A percentile compares a stretch with the other conserved stretches of the same genome.
phyloP scores from a whole-genome alignment of 2,113 vertebrate species.

The Meles meles region DNA sequence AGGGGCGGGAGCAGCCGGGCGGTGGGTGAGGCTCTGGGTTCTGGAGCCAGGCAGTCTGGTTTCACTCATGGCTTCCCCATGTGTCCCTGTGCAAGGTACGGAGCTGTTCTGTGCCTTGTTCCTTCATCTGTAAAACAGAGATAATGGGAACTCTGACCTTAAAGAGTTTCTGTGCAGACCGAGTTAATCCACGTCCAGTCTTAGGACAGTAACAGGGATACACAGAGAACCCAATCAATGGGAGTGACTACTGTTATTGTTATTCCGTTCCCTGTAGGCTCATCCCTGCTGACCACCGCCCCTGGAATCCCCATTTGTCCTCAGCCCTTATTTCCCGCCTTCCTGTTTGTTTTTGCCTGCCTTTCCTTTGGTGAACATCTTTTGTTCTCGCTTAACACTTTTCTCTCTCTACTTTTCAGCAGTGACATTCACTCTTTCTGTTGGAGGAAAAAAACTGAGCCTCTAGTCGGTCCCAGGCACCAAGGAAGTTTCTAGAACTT shows the following conservation, averaged over 20 bases:
- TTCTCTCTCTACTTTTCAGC: not conserved
- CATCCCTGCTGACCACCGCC: not conserved
- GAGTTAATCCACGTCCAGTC: not conserved
- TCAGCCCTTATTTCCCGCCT: not conserved
- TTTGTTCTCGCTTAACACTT: not conserved
- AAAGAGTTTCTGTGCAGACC: not conserved
- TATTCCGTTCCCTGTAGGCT: too few relatives aligned
- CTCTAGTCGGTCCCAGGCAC: not conserved
- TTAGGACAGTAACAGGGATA: not conserved
- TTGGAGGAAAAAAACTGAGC: not conserved
- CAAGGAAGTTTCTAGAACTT: not conserved
- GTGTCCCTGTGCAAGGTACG: not conserved
- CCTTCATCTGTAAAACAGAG: not conserved
- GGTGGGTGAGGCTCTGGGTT: not conserved
- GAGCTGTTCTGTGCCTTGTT: not conserved
- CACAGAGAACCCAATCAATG: not conserved
- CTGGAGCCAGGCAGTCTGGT: not conserved
- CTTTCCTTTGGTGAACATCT: not conserved
- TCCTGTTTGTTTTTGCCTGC: not conserved
- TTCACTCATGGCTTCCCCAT: not conserved
- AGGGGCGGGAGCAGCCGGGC: not conserved
- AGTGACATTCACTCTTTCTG: not conserved
- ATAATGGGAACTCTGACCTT: not conserved
- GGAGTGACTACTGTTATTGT: accelerated
- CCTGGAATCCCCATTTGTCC: not conserved